Percentiles rank a stretch among this genome's conserved stretches.
Evolutionary conservation across 2,113 vertebrate genomes (phyloP).

Genomic region (Lagopus muta): DNA sequence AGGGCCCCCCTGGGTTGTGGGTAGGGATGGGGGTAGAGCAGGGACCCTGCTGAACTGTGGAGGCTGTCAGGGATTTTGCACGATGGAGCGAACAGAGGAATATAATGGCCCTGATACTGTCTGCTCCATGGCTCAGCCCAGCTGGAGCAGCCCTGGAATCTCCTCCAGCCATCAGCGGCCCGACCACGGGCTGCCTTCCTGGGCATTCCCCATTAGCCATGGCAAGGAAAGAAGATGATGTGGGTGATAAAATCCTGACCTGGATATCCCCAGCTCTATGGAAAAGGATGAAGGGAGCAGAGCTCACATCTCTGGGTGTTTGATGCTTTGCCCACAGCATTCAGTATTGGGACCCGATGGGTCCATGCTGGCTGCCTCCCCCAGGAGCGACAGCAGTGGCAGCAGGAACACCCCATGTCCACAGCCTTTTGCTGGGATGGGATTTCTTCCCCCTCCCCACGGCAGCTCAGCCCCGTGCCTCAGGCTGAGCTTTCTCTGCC

Average conservation of each 20-base stretch:
- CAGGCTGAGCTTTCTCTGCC: conserved; percentile 10
- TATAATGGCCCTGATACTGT: not conserved
- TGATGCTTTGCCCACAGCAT: not conserved
- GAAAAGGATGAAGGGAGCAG: not conserved
- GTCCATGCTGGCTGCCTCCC: not conserved
- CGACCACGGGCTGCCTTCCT: too few species aligned
- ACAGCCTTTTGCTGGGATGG: not conserved
- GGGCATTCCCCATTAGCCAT: not conserved
- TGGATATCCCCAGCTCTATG: not conserved
- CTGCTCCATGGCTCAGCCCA: not conserved
- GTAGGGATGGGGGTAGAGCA: not conserved
- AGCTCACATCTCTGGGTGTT: not conserved
- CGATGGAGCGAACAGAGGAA: not conserved
- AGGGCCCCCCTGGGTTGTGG: not conserved
- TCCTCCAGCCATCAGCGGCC: not conserved
- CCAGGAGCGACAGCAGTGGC: not conserved
- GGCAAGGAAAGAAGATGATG: not conserved
- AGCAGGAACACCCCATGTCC: not conserved
- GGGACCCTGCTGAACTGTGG: not conserved
- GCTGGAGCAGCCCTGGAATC: not conserved
- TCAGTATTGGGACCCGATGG: not conserved
- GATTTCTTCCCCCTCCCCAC: not conserved
- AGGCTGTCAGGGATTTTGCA: not conserved
- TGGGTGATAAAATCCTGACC: too few species aligned
- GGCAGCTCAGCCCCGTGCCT: not conserved